phyloP scores from a whole-genome alignment of 1,140 invertebrate species.

The Oryzaephilus surinamensis region DNA sequence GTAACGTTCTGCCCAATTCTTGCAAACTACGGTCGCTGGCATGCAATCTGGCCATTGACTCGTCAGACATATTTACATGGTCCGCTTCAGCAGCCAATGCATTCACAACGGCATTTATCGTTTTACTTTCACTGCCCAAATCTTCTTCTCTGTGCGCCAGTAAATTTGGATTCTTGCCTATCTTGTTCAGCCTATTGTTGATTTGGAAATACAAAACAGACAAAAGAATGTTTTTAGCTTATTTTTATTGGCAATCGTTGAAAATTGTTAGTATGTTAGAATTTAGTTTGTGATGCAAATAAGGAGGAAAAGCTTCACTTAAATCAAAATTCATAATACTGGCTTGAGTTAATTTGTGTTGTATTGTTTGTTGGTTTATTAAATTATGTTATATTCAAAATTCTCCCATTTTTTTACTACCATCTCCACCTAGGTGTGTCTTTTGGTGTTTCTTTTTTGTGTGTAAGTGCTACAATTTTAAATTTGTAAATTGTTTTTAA shows the following conservation, averaged over 20 bases:
- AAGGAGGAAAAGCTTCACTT: constrained; percentile 3
- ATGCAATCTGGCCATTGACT: constrained; percentile 54
- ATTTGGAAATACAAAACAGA: not conserved
- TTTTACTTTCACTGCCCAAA: constrained; percentile 77
- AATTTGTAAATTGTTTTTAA: too few relatives aligned
- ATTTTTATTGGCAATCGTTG: not conserved
- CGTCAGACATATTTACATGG: constrained; percentile 64
- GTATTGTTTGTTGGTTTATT: too few relatives aligned
- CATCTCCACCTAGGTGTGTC: too few relatives aligned
- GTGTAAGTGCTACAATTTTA: too few relatives aligned
- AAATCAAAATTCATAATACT: not conserved
- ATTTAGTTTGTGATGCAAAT: constrained; percentile 4
- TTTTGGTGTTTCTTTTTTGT: too few relatives aligned
- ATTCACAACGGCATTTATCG: constrained; percentile 83
- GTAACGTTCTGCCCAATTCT: constrained; percentile 54
- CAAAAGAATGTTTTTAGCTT: constrained; percentile 20
- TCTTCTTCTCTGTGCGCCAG: constrained; percentile 85
- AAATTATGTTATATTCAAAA: too few relatives aligned
- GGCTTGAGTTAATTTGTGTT: constrained; percentile 1
- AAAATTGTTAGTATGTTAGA: not conserved
- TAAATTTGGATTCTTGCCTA: constrained; percentile 95
- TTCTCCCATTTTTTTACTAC: too few relatives aligned
- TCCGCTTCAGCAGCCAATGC: constrained; percentile 79
- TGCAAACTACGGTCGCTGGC: constrained; percentile 53
- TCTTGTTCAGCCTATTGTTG: constrained; percentile 84